Base-by-base conservation (phyloP, 2,797 vertebrate genomes). In the Cossypha niveicapilla region DNA sequence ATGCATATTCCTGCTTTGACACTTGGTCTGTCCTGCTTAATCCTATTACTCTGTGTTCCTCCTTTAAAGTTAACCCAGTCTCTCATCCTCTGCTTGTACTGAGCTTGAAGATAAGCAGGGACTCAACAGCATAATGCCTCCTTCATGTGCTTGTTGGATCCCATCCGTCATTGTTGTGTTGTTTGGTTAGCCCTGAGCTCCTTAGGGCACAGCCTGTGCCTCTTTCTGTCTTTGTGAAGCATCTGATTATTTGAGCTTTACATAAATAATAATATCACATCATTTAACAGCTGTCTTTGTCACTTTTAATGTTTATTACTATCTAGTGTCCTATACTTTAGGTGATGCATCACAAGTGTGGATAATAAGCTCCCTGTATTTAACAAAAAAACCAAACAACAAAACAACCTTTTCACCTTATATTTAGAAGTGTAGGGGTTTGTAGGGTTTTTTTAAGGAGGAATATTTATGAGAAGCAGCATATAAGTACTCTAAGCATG, bases 1-100 rank as follows among this genome's bases (percentile, higher is more conserved):
- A 86, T 88, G 60, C 86, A 76, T 91, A 88, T 94, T 94, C 86
- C 80, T 90, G 44, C 71, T 91, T 84, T 84, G 90, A 94, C 88
- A 74, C 80, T 95, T 84, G 71, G 44, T 92, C 93, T 90, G 1
- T 90, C 86, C 74, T 82, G 48, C 60, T 90, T 94, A 94, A 95
- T 95, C 73, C 77, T 88, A 57, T 94, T 93, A 81, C 74, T 84
- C 48, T 5, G 1, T 90, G 51, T 53, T 90, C 25, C 47, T 92
- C 47, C 75, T 93, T 91, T 90, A 85, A 82, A 90, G 60, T 94
- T 86, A 92, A 77, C 74, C 53, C 61, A 27, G 25, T 88, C 77
- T 92, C 83, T 96, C 83, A 87, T 88, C 71, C n/a, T 87, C 48
- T 86, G 68, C 92, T 86, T 92, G 74, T 88, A 74, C 25, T 79